These are phyloP conservation scores for Apteryx mantelli DNA, from an alignment of 2,113 vertebrate genomes.

Conservation along the genomic window DNA sequence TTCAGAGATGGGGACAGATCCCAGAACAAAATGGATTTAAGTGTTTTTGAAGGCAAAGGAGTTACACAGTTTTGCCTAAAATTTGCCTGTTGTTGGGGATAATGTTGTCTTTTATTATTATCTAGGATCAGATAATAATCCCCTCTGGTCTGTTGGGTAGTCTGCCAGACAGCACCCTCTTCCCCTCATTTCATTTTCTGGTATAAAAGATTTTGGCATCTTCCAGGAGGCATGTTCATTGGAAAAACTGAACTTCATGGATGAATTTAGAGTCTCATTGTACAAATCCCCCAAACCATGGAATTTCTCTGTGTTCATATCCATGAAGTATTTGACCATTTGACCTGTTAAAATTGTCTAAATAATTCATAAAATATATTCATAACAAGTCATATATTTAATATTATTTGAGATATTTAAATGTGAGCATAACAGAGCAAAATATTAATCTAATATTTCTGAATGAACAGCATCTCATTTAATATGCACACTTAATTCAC, in stretches of 20 bases:
- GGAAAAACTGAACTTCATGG: not conserved
- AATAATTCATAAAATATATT: not conserved
- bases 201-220: not conserved
- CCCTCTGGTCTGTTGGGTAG: not conserved
- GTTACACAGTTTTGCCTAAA: not conserved
- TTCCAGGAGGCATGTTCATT: not conserved
- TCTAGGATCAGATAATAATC: not conserved
- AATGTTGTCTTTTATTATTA: not conserved
- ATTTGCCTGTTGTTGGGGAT: not conserved
- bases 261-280: not conserved
- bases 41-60: not conserved
- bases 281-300: not conserved
- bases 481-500: not conserved
- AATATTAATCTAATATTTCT: not conserved
- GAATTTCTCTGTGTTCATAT: not conserved
- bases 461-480: not conserved
- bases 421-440: not conserved
- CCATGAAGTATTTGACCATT: not conserved
- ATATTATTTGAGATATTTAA: not conserved
- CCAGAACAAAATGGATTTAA: not conserved
- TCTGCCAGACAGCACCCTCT: not conserved
- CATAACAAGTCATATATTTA: not conserved
- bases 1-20: not conserved
- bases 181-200: not conserved
- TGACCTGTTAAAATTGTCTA: not conserved